These are phyloP conservation scores for Idaea biselata DNA, from an alignment of 2,888 invertebrate species.

Conservation along the genomic window DNA sequence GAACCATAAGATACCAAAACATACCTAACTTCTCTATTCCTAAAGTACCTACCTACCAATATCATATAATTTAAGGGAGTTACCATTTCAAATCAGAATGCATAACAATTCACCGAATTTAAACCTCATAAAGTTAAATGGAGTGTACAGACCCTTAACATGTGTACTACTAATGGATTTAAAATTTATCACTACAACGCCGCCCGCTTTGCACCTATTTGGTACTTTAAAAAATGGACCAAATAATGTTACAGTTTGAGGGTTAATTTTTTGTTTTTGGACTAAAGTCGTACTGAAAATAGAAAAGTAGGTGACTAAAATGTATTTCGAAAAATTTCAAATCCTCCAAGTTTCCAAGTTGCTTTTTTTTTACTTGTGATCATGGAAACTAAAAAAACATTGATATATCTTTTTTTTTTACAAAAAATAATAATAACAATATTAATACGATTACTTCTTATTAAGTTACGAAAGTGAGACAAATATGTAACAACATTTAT, in stretches of 20 bases:
- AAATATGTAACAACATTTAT: too few species aligned
- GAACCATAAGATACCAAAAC: too few species aligned
- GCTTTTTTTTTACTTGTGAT: too few species aligned
- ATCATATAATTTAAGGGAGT: slow-evolving; percentile 23
- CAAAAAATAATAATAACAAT: too few species aligned
- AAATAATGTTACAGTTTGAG: neutral
- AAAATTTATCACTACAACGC: slow-evolving; percentile 70
- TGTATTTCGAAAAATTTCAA: too few species aligned
- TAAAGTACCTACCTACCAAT: neutral
- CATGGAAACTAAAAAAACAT: too few species aligned
- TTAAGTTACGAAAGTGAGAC: too few species aligned
- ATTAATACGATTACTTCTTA: too few species aligned
- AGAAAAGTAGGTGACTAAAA: too few species aligned
- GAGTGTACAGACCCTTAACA: slow-evolving; percentile 69
- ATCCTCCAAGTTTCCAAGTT: too few species aligned
- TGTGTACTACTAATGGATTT: slow-evolving; percentile 80
- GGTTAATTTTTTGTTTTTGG: neutral
- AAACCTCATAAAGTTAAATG: slow-evolving; percentile 79
- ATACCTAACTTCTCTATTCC: too few species aligned
- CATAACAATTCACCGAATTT: slow-evolving; percentile 74
- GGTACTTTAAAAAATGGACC: slow-evolving; percentile 7
- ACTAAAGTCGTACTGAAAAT: neutral
- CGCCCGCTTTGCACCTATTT: slow-evolving; percentile 58
- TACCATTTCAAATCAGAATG: slow-evolving; percentile 49
- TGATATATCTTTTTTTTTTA: too few species aligned